Evolutionary conservation across 2,888 invertebrate species (phyloP).

Genomic region (Prionchulus punctatus): DNA sequence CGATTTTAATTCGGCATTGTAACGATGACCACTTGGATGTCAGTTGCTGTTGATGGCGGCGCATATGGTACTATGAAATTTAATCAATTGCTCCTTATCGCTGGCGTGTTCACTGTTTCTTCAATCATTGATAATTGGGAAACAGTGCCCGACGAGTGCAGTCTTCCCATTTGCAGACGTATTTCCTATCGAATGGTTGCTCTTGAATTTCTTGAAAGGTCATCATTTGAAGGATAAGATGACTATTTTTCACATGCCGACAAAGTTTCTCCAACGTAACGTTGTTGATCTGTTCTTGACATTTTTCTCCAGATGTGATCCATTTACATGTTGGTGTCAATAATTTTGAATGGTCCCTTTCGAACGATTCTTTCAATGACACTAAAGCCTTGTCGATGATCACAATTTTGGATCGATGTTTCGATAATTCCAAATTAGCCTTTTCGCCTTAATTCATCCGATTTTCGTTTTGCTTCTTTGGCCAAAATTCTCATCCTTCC

Average conservation of each 20-base stretch:
- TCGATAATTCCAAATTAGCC: background rate
- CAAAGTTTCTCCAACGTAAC: background rate
- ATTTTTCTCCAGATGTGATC: background rate
- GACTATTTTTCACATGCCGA: background rate
- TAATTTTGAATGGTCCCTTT: background rate
- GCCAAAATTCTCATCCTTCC: background rate
- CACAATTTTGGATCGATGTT: background rate
- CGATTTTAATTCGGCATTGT: background rate
- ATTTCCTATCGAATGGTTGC: background rate
- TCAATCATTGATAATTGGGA: background rate
- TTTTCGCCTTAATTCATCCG: background rate
- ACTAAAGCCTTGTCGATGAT: background rate
- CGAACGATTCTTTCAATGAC: background rate
- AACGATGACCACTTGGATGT: background rate
- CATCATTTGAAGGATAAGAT: background rate
- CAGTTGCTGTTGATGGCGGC: background rate
- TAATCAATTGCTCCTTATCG: background rate
- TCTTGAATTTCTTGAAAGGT: background rate
- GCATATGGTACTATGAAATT: background rate
- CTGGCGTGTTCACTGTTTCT: background rate
- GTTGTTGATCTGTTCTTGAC: background rate
- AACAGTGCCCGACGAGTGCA: background rate
- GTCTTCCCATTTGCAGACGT: background rate
- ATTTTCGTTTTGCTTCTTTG: background rate
- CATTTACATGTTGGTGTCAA: background rate